These are phyloP conservation scores for Creontiades dilutus DNA, from an alignment of 2,888 invertebrate genomes.

Conservation along the genomic window DNA sequence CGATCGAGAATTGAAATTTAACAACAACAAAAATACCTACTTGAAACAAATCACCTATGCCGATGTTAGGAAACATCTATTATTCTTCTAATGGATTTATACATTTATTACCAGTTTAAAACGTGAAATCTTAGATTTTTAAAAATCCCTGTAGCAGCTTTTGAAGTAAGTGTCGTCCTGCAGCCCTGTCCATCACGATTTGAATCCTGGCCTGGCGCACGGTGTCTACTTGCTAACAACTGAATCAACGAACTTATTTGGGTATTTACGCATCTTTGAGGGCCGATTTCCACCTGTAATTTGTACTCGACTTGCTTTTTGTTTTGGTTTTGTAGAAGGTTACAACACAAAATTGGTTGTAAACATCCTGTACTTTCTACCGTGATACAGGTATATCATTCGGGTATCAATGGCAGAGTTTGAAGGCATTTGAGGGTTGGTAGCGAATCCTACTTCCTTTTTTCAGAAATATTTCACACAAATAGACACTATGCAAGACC, in stretches of 20 bases:
- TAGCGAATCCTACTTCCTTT: no score
- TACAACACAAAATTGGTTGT: no score
- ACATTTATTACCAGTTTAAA: conserved; percentile 49
- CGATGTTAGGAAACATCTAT: conserved; percentile 44
- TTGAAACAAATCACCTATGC: conserved; percentile 41
- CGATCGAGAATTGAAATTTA: conserved; percentile 15
- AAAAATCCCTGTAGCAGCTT: conserved; percentile 57
- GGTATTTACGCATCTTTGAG: conserved; percentile 1
- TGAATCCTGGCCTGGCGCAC: background rate
- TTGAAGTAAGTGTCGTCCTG: conserved; percentile 6
- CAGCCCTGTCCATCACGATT: background rate
- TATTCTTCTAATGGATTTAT: conserved; percentile 62
- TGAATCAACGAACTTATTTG: conserved; percentile 3
- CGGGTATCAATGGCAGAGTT: no score
- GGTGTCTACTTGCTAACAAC: background rate
- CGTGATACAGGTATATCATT: no score
- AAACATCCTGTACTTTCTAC: no score
- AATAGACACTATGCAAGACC: no score
- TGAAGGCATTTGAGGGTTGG: no score
- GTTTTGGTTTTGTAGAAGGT: no score
- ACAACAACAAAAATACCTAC: conserved; percentile 46
- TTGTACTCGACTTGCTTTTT: background rate
- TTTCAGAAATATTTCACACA: no score
- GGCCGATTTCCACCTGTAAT: background rate
- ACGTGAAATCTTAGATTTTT: conserved; percentile 52